Percentiles rank a stretch among this genome's conserved stretches.
phyloP scores from a whole-genome alignment of 2,797 vertebrate genomes.

The Enteromius fasciolatus region DNA sequence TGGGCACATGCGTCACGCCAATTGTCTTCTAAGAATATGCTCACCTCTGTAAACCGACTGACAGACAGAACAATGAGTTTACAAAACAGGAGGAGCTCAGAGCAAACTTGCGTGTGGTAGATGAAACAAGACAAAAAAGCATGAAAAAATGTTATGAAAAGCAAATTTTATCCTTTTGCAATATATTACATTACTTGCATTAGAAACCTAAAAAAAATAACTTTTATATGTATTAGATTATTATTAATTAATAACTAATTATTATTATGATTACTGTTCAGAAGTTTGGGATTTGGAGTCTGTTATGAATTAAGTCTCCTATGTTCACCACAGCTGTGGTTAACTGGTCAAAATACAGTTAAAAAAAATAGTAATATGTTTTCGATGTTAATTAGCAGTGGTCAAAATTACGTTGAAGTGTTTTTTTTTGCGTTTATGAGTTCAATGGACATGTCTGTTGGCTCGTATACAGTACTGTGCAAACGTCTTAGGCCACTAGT shows the following conservation, averaged over 20 bases:
- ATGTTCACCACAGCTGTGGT: not conserved
- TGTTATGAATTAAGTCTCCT: not conserved
- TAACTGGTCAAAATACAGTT: not conserved
- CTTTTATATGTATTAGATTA: not conserved
- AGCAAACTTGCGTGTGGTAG: not conserved
- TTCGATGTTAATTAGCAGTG: not conserved
- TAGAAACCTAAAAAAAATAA: not conserved
- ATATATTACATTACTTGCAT: not conserved
- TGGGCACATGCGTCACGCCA: not conserved
- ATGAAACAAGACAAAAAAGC: not conserved
- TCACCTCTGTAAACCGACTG: not conserved
- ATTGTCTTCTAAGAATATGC: constrained; percentile 27
- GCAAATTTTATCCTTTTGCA: not conserved
- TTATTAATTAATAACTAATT: not conserved
- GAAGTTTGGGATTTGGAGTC: not conserved
- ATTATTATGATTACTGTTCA: not conserved
- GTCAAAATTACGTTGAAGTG: too few species aligned
- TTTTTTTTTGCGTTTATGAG: too few species aligned
- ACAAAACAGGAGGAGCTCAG: not conserved
- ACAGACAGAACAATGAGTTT: constrained; percentile 4
- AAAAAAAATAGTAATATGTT: too few species aligned
- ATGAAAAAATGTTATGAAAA: not conserved
- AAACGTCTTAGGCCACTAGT: too few species aligned
- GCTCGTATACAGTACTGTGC: too few species aligned
- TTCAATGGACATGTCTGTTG: too few species aligned